These are phyloP conservation scores for Sinella curviseta DNA, from an alignment of 1,140 invertebrate species.

Conservation along the genomic window DNA sequence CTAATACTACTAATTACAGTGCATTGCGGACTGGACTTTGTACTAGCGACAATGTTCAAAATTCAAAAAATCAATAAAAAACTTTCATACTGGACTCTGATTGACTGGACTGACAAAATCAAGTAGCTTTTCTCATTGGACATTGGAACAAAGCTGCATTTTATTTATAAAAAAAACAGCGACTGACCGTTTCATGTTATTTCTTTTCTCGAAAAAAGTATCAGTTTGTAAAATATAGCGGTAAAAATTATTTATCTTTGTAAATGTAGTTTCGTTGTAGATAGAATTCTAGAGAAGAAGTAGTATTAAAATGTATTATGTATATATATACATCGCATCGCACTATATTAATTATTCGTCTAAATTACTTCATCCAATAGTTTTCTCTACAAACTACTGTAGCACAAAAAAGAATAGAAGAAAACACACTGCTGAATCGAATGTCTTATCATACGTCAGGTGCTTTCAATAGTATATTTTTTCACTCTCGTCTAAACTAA, in stretches of 20 bases:
- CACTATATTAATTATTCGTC: not conserved
- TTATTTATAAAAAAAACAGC: too few relatives aligned
- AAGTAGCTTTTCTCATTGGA: too few relatives aligned
- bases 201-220: too few relatives aligned
- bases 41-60: not conserved
- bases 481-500: too few relatives aligned
- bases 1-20: too few relatives aligned
- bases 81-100: not conserved
- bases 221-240: too few relatives aligned
- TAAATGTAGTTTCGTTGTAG: too few relatives aligned
- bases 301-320: too few relatives aligned
- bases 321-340: not conserved
- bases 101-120: not conserved
- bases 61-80: not conserved
- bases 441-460: not conserved
- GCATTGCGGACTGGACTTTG: not conserved
- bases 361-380: not conserved
- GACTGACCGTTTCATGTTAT: too few relatives aligned
- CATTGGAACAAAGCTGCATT: too few relatives aligned
- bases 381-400: not conserved
- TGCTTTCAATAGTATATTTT: not conserved
- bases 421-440: not conserved
- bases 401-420: not conserved
- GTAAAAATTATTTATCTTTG: too few relatives aligned
- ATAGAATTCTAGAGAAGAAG: too few relatives aligned